Percentiles rank a stretch among this genome's conserved stretches.
phyloP scores from a whole-genome alignment of 2,888 invertebrate species.

The Rhagophthalmus giganteus region DNA sequence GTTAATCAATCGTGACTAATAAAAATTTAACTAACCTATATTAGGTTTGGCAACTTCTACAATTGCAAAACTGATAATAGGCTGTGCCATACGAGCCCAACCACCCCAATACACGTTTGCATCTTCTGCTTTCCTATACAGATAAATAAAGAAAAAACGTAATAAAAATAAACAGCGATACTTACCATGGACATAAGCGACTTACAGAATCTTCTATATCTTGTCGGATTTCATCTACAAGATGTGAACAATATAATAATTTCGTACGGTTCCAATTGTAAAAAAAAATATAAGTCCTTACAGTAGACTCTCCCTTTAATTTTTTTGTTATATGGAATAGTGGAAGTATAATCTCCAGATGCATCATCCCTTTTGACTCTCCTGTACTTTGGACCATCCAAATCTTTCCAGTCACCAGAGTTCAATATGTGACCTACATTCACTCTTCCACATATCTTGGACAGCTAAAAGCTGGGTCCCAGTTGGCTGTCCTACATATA shows the following conservation, averaged over 20 bases:
- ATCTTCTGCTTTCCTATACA: slow-evolving; percentile 79
- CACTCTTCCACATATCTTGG: too few relatives aligned
- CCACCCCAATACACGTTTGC: slow-evolving; percentile 88
- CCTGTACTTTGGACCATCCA: too few relatives aligned
- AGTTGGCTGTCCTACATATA: too few relatives aligned
- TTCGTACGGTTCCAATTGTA: neutral
- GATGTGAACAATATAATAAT: neutral
- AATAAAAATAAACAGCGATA: slow-evolving; percentile 19
- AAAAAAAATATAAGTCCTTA: slow-evolving; percentile 3
- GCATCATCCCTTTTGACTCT: too few relatives aligned
- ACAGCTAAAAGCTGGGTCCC: too few relatives aligned
- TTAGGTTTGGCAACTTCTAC: slow-evolving; percentile 93
- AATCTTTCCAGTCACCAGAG: too few relatives aligned
- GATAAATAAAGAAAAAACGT: neutral
- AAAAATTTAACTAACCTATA: slow-evolving; percentile 56
- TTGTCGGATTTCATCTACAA: slow-evolving; percentile 93
- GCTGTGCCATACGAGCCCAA: slow-evolving; percentile 99
- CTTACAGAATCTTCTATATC: slow-evolving; percentile 97
- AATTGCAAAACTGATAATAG: slow-evolving; percentile 88
- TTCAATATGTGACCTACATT: too few relatives aligned
- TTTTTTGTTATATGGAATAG: too few relatives aligned
- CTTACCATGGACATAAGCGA: slow-evolving; percentile 91
- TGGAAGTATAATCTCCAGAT: too few relatives aligned
- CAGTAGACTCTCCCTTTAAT: neutral
- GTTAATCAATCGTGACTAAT: too few relatives aligned